Evolutionary conservation across 2,113 vertebrate genomes (phyloP), one percentile per base, ranked within the genome.

Genomic region (Cryptomyrus ogoouensis): DNA sequence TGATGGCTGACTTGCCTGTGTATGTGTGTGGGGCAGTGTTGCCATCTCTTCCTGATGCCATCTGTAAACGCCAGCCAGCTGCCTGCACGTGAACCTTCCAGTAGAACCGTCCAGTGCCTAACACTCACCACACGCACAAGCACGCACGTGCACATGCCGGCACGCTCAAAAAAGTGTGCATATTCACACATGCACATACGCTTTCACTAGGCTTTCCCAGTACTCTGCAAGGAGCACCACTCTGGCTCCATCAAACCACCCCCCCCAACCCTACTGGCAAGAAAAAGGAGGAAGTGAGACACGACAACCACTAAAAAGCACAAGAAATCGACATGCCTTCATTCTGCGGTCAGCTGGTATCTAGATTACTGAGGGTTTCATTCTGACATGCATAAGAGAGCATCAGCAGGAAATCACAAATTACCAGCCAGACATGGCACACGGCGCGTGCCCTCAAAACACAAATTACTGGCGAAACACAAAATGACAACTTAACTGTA

Each of bases 21-120:
- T 93, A 92, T 93, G 94, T 94, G 94, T 89, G 92, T 88, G 92
- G 92, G 92, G 90, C 92, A 90, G 91, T 91, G 91, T 94, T 92
- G 44, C 53, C 86, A 39, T 88, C 56, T 52, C 9, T 92, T 92
- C 92, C 93, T 91, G 92, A 93, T 91, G 90, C 70, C 52, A 74
- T 89, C 62, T 80, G 44, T 91, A 91, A 86, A 88, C 89, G 88
- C 89, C 92, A 89, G 89, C 93, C 94, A 95, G 93, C 94, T 94
- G 93, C 93, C 92, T 89, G 90, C 91, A 90, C 91, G n/a, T 90
- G 89, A 91, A 83, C 83, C 84, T 80, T 17, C 89, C 89, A 91
- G 89, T 90, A 88, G 58, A 3, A 90, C 90, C 47, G 91, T 89
- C 88, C 83, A 87, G 83, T 31, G 66, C 90, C 74, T 52, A 80